A percentile compares a stretch with the other conserved stretches of the same genome.
These are phyloP conservation scores for Macaria liturata DNA, from an alignment of 2,888 invertebrate genomes.

Conservation along the genomic window DNA sequence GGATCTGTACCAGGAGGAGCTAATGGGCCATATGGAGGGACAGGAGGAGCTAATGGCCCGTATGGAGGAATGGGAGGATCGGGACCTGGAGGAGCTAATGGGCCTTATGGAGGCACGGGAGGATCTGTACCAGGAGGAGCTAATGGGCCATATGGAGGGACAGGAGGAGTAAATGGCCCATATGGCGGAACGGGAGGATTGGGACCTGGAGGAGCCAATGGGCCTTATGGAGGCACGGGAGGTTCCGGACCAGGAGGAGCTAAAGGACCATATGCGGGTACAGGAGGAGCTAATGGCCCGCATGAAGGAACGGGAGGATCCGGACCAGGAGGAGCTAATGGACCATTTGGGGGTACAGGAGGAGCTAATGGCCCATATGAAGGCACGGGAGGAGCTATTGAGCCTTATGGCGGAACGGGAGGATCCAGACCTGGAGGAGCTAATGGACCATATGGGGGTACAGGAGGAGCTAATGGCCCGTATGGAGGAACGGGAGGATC, in stretches of 20 bases:
- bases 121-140: neutral
- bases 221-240: slow-evolving; percentile 13
- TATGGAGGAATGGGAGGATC: slow-evolving; percentile 12
- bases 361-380: slow-evolving; percentile 1
- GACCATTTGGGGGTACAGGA: slow-evolving; percentile 12
- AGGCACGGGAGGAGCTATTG: neutral
- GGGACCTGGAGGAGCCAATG: neutral
- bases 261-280: slow-evolving; percentile 1
- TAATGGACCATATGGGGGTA: slow-evolving; percentile 6
- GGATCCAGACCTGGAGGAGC: neutral
- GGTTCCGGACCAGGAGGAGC: neutral
- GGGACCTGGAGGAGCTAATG: slow-evolving; percentile 1
- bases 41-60: neutral
- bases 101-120: slow-evolving; percentile 8
- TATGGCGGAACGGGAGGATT: neutral
- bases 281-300: neutral
- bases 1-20: slow-evolving; percentile 6
- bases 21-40: slow-evolving; percentile 2
- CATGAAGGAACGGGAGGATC: slow-evolving; percentile 8
- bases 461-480: neutral
- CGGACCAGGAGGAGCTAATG: slow-evolving; percentile 1
- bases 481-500: slow-evolving; percentile 12
- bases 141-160: slow-evolving; percentile 2
- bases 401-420: neutral
- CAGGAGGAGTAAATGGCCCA: neutral